phyloP scores from a whole-genome alignment of 2,113 vertebrate species.

The Macrotis lagotis region DNA sequence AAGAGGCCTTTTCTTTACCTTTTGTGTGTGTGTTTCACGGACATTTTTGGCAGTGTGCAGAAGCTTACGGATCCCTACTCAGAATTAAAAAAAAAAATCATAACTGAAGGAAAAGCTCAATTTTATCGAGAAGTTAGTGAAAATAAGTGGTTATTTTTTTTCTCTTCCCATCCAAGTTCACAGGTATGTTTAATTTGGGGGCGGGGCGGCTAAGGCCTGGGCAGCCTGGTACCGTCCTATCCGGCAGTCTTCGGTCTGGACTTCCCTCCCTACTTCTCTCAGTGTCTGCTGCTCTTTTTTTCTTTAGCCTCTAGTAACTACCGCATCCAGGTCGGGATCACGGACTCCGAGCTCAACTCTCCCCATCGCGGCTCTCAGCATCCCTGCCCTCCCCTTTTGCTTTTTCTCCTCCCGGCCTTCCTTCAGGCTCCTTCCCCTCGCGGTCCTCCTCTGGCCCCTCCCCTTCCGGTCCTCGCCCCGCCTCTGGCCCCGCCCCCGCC shows the following conservation, averaged over 20 bases:
- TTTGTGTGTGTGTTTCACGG: not conserved
- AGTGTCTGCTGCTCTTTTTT: no score
- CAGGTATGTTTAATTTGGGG: no score
- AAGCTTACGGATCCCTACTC: not conserved
- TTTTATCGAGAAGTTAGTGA: not conserved
- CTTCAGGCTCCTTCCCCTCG: fast-evolving
- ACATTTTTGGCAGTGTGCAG: not conserved
- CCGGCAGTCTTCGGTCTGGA: not conserved
- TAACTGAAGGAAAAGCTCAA: not conserved
- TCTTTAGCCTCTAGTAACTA: not conserved
- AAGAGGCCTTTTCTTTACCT: not conserved
- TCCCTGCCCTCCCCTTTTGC: not conserved
- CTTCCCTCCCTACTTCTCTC: not conserved
- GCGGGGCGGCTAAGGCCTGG: no score
- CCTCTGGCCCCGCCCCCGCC: fast-evolving
- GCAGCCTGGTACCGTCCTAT: not conserved
- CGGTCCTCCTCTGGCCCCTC: no score
- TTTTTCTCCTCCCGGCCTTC: not conserved
- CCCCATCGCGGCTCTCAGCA: not conserved
- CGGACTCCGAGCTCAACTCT: not conserved
- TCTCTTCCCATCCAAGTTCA: not conserved
- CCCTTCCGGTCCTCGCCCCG: not conserved
- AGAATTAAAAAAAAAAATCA: not conserved
- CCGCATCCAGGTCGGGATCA: not conserved
- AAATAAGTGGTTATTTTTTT: not conserved